Percentiles rank a stretch among this genome's conserved stretches.
These are phyloP conservation scores for Leuciscus waleckii DNA, from an alignment of 2,797 vertebrate species.

Conservation along the genomic window DNA sequence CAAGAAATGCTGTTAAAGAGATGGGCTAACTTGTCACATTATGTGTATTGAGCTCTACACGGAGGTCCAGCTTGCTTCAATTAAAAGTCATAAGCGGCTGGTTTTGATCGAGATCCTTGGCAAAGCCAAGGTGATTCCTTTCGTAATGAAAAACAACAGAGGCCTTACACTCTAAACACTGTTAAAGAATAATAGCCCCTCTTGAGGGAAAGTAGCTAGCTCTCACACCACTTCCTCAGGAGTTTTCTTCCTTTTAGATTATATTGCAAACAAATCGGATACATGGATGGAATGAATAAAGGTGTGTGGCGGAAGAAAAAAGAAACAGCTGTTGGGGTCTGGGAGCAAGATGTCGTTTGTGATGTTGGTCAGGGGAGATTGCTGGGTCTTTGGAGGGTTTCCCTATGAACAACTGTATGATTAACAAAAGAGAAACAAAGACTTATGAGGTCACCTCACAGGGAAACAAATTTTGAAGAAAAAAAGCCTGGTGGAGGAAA, in stretches of 20 bases:
- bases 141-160: slow-evolving; percentile 84
- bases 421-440: slow-evolving; percentile 25
- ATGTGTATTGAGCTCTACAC: slow-evolving; percentile 79
- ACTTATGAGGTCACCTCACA: slow-evolving; percentile 7
- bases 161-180: slow-evolving; percentile 80
- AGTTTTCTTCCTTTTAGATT: slow-evolving; percentile 75
- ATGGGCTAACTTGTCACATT: slow-evolving; percentile 85
- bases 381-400: slow-evolving; percentile 56
- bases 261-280: slow-evolving; percentile 72
- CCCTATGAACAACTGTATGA: slow-evolving; percentile 38
- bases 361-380: slow-evolving; percentile 56
- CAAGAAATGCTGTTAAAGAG: slow-evolving; percentile 79
- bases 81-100: slow-evolving; percentile 82
- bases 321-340: slow-evolving; percentile 66
- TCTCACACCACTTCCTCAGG: slow-evolving; percentile 72
- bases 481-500: not conserved
- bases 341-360: slow-evolving; percentile 65
- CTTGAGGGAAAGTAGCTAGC: slow-evolving; percentile 72
- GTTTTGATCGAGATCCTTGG: slow-evolving; percentile 82
- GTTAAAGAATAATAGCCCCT: slow-evolving; percentile 82
- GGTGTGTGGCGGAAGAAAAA: slow-evolving; percentile 66
- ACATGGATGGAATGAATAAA: slow-evolving; percentile 66
- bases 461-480: not conserved
- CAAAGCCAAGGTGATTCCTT: slow-evolving; percentile 86
- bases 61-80: slow-evolving; percentile 87